Conservation (phyloP, 2,888 invertebrate species). For the Anaspis maculata region DNA sequence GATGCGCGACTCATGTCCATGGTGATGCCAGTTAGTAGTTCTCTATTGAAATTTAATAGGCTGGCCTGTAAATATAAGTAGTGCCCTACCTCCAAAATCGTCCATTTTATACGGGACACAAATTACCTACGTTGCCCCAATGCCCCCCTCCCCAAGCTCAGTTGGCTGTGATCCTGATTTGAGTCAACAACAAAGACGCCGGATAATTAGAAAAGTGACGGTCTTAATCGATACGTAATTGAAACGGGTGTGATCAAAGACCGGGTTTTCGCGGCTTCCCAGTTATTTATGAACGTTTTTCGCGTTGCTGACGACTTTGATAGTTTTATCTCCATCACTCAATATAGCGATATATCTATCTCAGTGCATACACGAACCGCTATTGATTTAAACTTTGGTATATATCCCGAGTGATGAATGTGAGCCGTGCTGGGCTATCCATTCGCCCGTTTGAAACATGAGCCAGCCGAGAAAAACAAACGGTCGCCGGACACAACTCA, state of each 20-base stretch:
- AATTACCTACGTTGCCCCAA: no score
- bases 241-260: conserved; percentile 6
- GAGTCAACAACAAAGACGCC: no score
- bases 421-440: conserved; percentile 33
- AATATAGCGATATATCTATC: conserved; percentile 34
- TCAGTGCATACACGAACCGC: conserved; percentile 31
- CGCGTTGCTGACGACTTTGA: conserved; percentile 32
- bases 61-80: no score
- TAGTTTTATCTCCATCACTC: conserved; percentile 37
- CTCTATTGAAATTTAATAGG: no score
- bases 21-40: no score
- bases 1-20: no score
- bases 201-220: conserved; percentile 1
- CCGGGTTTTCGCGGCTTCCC: conserved; percentile 8
- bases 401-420: conserved; percentile 39
- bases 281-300: conserved; percentile 30
- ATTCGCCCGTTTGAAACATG: conserved; percentile 35
- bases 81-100: no score
- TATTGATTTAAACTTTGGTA: conserved; percentile 41
- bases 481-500: conserved; percentile 36
- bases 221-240: conserved; percentile 13
- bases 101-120: no score
- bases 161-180: no score
- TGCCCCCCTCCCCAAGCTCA: no score
- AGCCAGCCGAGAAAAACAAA: conserved; percentile 35